Evolutionary conservation across 1,140 invertebrate genomes (phyloP), one percentile per base, ranked within the genome.

Genomic region (Bradysia coprophila): DNA sequence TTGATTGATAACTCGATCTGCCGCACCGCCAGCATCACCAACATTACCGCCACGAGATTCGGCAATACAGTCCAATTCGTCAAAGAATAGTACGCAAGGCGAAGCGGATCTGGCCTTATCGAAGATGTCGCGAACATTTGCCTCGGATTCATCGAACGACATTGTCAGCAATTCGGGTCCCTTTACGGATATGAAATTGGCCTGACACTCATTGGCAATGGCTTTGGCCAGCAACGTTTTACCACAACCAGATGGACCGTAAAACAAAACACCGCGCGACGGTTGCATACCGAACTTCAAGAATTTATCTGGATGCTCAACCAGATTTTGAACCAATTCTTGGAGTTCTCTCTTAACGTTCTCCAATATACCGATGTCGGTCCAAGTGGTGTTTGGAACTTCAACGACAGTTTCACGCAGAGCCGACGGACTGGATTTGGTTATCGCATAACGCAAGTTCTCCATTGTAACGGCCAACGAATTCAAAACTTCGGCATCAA

Each of bases 141-240:
- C 94, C 68, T 99, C 96, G 38, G 93, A 98, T 68, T 99, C 95
- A 65, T 96, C 96, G 65, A 99, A 99, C 96, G 95, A 99, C 96
- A 99, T 99, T 31, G 96, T 99, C 28, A 99, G 72, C 40, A 99
- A 68, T 65, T 99, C 96, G 1, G 96, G 96, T 5, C 95, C 95
- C 64, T 99, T 99, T 46, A 99, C 93, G 1, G 92, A 97, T 53
- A 99, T 99, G 60, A 99, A 99, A 61, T 99, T 99, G 2, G 95
- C 95, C 64, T 99, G 95, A 55, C 96, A 99, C 66, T 99, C 96
- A 63, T 98, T 98, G 36, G 96, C 96, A 53, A 99, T 99, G 4
- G 96, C 96, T 68, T 99, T 99, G 39, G 96, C 96, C 53, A 99
- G 62, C 38, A 99, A 61, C 33, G 96, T 99, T 67, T 98, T 98